Percentiles rank a stretch among this genome's conserved stretches.
phyloP scores from a whole-genome alignment of 53 echinoderm and acorn worm species.

The Zoroaster sp. region DNA sequence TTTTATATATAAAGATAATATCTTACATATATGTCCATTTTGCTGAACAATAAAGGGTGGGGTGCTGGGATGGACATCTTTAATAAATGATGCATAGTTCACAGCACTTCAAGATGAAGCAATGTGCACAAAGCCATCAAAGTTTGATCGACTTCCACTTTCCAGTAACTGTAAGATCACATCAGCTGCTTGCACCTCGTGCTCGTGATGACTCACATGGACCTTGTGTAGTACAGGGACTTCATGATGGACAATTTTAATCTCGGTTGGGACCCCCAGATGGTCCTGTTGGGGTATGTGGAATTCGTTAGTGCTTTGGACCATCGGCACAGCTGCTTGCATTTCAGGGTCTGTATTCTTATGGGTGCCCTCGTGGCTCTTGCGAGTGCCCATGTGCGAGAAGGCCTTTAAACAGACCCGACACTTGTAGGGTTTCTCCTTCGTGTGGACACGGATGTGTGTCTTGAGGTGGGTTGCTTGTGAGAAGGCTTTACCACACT shows the following conservation, averaged over 20 bases:
- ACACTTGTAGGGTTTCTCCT: slow-evolving; percentile 45
- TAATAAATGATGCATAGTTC: background rate
- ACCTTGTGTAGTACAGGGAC: slow-evolving; percentile 27
- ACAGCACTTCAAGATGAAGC: background rate
- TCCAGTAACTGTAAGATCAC: slow-evolving; percentile 47
- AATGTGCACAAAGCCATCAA: slow-evolving; percentile 44
- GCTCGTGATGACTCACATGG: slow-evolving; percentile 35
- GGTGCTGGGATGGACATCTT: background rate
- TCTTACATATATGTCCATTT: background rate
- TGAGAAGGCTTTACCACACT: slow-evolving; percentile 34
- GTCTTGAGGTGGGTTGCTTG: slow-evolving; percentile 49
- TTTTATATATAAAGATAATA: background rate
- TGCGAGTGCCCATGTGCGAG: slow-evolving; percentile 52
- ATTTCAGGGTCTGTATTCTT: background rate
- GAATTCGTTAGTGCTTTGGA: background rate
- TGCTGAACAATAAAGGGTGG: background rate
- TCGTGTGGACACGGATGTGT: slow-evolving; percentile 46
- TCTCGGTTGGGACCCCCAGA: background rate
- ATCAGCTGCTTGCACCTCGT: slow-evolving; percentile 47
- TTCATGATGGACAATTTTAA: slow-evolving; percentile 23
- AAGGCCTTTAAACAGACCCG: slow-evolving; percentile 27
- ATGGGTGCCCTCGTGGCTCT: slow-evolving; percentile 51
- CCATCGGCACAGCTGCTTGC: background rate
- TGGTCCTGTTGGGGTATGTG: slow-evolving; percentile 24
- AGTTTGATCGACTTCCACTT: slow-evolving; percentile 33